Evolutionary conservation across 2,797 vertebrate genomes (phyloP).

Genomic region (Neolamprologus multifasciatus): DNA sequence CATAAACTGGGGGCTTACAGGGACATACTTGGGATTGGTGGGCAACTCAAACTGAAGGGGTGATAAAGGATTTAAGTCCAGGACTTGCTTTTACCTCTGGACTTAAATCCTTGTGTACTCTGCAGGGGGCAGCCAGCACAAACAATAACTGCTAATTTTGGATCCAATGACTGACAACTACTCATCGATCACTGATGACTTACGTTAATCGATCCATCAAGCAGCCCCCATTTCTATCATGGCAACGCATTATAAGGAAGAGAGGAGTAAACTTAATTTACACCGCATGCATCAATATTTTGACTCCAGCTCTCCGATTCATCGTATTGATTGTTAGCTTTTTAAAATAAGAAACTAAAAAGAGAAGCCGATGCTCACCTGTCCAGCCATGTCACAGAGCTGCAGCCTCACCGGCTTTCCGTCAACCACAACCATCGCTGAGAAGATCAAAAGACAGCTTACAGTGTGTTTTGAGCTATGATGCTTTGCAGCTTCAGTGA

Average conservation of each 20-base stretch:
- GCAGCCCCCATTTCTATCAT: slow-evolving; percentile 58
- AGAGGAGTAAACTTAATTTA: neutral
- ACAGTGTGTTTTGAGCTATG: neutral
- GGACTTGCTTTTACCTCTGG: neutral
- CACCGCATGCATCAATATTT: neutral
- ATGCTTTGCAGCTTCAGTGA: neutral
- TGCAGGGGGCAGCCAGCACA: slow-evolving; percentile 2
- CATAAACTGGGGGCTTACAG: neutral
- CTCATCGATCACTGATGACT: slow-evolving; percentile 18
- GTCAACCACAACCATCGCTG: slow-evolving; percentile 69
- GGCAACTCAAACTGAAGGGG: neutral
- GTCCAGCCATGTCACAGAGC: slow-evolving; percentile 71
- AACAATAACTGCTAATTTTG: neutral
- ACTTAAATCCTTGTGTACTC: neutral
- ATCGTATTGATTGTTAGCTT: rapidly evolving
- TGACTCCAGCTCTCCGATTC: neutral
- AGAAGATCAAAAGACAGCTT: neutral
- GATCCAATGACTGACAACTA: neutral
- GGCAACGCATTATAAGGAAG: neutral
- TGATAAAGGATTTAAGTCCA: neutral
- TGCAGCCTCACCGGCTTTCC: slow-evolving; percentile 75
- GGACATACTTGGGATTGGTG: neutral
- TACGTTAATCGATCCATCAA: slow-evolving; percentile 60
- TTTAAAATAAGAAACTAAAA: neutral
- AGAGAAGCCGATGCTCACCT: slow-evolving; percentile 40